phyloP scores from a whole-genome alignment of 2,888 invertebrate genomes.

The Sesamia inferens region DNA sequence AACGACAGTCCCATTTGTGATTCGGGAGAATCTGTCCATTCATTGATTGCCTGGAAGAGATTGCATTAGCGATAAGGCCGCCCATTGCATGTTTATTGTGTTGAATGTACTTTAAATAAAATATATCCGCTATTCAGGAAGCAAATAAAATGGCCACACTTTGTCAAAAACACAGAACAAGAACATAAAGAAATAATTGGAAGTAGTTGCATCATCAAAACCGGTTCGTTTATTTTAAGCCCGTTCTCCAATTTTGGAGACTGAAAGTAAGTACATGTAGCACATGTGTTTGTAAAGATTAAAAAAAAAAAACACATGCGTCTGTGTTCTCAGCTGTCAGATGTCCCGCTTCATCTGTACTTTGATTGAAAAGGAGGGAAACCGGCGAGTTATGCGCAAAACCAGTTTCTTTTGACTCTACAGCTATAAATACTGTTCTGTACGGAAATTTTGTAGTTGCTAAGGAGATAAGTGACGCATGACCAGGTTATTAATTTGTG shows the following conservation, averaged over 20 bases:
- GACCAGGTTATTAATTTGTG: not conserved
- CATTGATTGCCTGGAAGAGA: no score
- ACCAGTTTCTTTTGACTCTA: constrained; percentile 8
- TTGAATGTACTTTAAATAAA: no score
- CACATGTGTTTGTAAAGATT: not conserved
- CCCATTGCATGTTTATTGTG: no score
- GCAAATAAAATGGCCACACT: not conserved
- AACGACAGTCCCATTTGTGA: no score
- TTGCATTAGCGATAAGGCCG: no score
- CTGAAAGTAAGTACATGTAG: no score
- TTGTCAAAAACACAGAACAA: not conserved
- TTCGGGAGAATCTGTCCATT: not conserved
- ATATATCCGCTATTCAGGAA: not conserved
- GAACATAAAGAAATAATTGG: no score
- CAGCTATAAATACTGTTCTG: not conserved
- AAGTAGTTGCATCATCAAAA: constrained; percentile 20
- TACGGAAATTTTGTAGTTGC: not conserved
- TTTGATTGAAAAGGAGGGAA: constrained; percentile 1
- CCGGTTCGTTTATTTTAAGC: not conserved
- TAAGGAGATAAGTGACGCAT: not conserved
- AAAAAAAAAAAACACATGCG: not conserved
- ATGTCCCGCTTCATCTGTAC: constrained; percentile 14
- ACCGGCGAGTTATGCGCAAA: not conserved
- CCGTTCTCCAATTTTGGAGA: no score
- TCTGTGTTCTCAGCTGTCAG: constrained; percentile 11